phyloP scores from a whole-genome alignment of 2,113 vertebrate species.

The Neomonachus schauinslandi region DNA sequence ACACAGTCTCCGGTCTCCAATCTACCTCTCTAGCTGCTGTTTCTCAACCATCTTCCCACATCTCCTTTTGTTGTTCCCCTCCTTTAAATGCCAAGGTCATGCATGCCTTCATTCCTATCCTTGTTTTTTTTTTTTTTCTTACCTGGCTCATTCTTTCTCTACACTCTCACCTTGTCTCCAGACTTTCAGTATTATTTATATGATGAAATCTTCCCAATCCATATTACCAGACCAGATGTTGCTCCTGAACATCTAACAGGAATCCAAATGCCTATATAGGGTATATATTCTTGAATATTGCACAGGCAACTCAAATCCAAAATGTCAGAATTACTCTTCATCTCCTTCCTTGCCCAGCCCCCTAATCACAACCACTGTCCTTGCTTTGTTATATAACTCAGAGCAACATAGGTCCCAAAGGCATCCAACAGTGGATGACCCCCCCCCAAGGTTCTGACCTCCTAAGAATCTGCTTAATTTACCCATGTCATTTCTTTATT shows the following conservation, averaged over 20 bases:
- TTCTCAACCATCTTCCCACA: not conserved
- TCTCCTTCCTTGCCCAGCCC: not conserved
- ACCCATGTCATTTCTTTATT: not conserved
- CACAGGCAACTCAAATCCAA: not conserved
- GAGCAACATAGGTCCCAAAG: not conserved
- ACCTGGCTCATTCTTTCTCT: not conserved
- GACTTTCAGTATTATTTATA: not conserved
- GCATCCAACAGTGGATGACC: not conserved
- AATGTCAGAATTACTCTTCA: not conserved
- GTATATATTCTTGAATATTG: not conserved
- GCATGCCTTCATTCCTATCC: not conserved
- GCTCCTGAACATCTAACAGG: not conserved
- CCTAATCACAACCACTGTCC: not conserved
- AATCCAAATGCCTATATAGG: not conserved
- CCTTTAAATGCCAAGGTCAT: not conserved
- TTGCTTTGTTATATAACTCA: not conserved
- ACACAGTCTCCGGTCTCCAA: not conserved
- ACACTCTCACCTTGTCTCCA: not conserved
- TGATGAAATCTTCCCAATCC: not conserved
- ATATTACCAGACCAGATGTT: not conserved
- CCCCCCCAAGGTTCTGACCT: not conserved
- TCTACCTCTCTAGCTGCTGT: not conserved
- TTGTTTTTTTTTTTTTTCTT: not conserved
- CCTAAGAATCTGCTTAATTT: not conserved
- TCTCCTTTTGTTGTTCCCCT: not conserved